A percentile compares a stretch with the other conserved stretches of the same genome.
These are phyloP conservation scores for Strigamia crassipes DNA, from an alignment of 2,888 invertebrate genomes.

Conservation along the genomic window DNA sequence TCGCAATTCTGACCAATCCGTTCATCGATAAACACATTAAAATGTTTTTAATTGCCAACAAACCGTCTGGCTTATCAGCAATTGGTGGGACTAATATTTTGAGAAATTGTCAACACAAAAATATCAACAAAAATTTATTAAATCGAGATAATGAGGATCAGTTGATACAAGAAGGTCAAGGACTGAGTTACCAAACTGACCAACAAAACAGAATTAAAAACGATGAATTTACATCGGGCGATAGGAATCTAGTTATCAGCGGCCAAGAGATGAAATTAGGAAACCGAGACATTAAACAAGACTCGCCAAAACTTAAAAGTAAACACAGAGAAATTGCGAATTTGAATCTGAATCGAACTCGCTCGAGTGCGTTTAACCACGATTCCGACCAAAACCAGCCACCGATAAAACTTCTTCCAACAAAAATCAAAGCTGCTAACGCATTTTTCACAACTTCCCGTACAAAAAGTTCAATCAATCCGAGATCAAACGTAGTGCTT, in stretches of 20 bases:
- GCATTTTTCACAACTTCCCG: too few relatives aligned
- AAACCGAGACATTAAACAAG: not conserved
- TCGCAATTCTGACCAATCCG: not conserved
- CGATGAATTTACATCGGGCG: not conserved
- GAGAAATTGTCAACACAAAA: not conserved
- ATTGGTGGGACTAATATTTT: not conserved
- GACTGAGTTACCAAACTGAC: not conserved
- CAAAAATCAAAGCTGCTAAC: not conserved
- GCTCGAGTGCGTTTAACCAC: too few relatives aligned
- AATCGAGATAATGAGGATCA: not conserved
- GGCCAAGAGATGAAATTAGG: constrained; percentile 17
- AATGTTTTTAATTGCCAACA: not conserved
- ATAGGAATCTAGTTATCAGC: not conserved
- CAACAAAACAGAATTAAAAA: not conserved
- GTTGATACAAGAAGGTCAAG: not conserved
- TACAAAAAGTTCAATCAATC: not conserved
- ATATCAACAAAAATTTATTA: not conserved
- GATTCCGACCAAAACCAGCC: not conserved
- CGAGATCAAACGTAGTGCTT: not conserved
- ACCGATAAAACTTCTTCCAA: not conserved
- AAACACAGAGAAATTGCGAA: not conserved
- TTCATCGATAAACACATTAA: not conserved
- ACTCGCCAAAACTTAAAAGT: not conserved
- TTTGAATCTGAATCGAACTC: not conserved
- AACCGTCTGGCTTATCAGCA: not conserved